Percentiles rank a stretch among this genome's conserved stretches.
Conservation (phyloP, 2,888 invertebrate genomes). For the Chrysolina oricalcia region DNA sequence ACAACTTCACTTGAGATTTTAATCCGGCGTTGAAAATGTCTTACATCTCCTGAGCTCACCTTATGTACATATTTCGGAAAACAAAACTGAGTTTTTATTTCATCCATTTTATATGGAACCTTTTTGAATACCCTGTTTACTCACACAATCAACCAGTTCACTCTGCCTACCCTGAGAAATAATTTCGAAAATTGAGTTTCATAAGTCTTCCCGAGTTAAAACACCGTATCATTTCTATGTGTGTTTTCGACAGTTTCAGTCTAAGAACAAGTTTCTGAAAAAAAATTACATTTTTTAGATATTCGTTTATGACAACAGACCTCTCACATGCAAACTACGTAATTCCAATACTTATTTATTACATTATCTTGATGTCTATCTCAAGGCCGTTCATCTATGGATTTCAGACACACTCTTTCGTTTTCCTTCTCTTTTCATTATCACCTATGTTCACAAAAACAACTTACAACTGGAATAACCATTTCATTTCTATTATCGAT, state of each 20-base stretch:
- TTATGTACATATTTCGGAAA: background rate
- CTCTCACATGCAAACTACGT: background rate
- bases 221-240: background rate
- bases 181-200: background rate
- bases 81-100: background rate
- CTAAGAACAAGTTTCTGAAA: background rate
- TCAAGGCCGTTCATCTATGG: background rate
- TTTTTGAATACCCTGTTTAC: conserved; percentile 17
- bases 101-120: background rate
- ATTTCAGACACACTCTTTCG: background rate
- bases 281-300: background rate
- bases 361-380: background rate
- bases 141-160: conserved; percentile 1
- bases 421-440: background rate
- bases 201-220: background rate
- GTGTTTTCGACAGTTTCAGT: background rate
- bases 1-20: background rate
- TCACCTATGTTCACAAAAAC: conserved; percentile 3
- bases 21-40: background rate
- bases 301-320: background rate
- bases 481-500: conserved; percentile 16
- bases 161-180: background rate
- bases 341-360: background rate
- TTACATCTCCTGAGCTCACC: background rate
- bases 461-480: conserved; percentile 12